Base-by-base conservation (phyloP, 2,888 invertebrate genomes). In the Endomychus coccineus region DNA sequence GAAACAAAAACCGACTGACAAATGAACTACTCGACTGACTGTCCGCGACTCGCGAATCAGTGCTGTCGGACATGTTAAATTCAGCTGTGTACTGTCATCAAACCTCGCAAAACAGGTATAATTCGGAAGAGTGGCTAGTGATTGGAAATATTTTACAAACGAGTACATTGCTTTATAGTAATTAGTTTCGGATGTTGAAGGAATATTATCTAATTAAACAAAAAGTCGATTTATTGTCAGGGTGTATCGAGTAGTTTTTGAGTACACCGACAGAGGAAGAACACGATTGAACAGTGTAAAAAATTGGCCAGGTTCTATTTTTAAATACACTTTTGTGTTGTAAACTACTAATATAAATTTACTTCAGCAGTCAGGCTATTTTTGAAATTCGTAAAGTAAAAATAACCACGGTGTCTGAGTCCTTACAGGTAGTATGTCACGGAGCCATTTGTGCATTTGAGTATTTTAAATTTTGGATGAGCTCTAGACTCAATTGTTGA, bases 241-340 rank as follows among this genome's bases (percentile, higher is more conserved):
- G 65, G 64, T 64, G 64, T 64, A 64, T 61, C 60, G 57, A 58
- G 60, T 64, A 64, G 63, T 64, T 62, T 62, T 63, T 60, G 54
- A 47, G 56, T 55, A 54, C 59, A 56, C 64, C 64, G 64, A 59
- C 58, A 64, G 63, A 64, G 63, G 53, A 58, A 51, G 52, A 25
- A 35, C 53, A 52, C 54, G 57, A 58, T 56, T 48, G 52, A 51
- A 58, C 54, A 43, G 39, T 39, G 48, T 38, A 56, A 59, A 59
- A 61, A 59, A 59, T 59, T 54, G 54, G 52, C 55, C 59, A 55
- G 55, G 51, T 52, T 64, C 65, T 65, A 66, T 66, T 66, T 66
- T 64, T 64, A 64, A 62, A 59, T 59, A 56, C 56, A 61, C 56
- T 56, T 61, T 59, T 56, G 59, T 61, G 61, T 62, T 60, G 56